Percentiles rank a stretch among this genome's conserved stretches.
Conservation (phyloP, 2,113 vertebrate genomes). For the Synodontis membranacea region DNA sequence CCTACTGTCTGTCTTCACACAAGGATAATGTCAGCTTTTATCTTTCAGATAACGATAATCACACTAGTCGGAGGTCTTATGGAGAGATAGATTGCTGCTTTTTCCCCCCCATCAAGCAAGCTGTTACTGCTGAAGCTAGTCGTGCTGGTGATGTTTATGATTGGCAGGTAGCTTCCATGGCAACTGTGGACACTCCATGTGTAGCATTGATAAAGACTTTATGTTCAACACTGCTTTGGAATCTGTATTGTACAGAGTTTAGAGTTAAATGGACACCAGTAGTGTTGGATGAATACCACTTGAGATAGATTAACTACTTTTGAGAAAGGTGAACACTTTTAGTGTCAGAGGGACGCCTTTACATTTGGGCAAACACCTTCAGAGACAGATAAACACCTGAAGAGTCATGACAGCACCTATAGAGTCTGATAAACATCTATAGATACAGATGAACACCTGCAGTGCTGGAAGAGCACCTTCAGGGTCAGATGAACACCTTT, state of each 20-base stretch:
- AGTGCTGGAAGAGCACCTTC: not conserved
- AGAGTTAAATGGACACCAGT: not conserved
- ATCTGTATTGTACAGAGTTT: not conserved
- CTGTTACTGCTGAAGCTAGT: not conserved
- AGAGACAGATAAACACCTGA: not conserved
- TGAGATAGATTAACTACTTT: not conserved
- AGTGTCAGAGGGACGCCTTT: not conserved
- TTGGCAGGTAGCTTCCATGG: slow-evolving; percentile 39
- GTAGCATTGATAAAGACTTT: not conserved
- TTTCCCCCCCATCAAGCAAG: not conserved
- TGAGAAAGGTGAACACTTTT: not conserved
- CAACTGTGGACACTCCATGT: slow-evolving; percentile 27
- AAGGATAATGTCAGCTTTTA: not conserved
- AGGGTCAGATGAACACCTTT: not conserved
- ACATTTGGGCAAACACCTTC: not conserved
- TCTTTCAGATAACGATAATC: not conserved
- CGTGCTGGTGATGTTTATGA: not conserved
- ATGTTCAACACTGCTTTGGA: not conserved
- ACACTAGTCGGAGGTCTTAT: not conserved
- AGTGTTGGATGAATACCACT: not conserved
- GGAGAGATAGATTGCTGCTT: too few species aligned
- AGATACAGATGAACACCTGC: not conserved
- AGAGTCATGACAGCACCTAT: not conserved
- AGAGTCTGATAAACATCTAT: not conserved
- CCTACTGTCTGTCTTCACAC: not conserved